Evolutionary conservation across 2,888 invertebrate genomes (phyloP).

Genomic region (Drosophila meridiana): DNA sequence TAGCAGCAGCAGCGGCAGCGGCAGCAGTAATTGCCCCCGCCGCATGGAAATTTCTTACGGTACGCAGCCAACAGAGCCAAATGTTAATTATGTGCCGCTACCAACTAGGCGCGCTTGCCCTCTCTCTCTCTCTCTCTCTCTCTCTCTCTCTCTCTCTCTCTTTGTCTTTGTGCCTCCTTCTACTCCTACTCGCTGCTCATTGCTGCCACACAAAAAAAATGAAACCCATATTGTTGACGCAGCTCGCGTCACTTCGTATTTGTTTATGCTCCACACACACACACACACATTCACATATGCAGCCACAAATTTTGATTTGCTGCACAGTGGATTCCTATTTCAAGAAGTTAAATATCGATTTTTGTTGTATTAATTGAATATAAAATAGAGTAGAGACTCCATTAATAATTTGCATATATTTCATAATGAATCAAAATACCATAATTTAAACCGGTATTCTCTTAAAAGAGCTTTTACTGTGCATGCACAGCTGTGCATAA

Average conservation of each 20-base stretch:
- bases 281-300: constrained; percentile 9
- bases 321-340: constrained; percentile 43
- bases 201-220: constrained; percentile 38
- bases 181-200: constrained; percentile 26
- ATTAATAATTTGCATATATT: neutral
- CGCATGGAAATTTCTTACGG: constrained; percentile 61
- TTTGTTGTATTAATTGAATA: neutral
- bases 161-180: neutral
- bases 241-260: constrained; percentile 40
- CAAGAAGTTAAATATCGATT: constrained; percentile 3
- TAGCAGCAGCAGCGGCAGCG: constrained; percentile 40
- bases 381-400: neutral
- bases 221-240: constrained; percentile 50
- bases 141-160: neutral
- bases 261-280: constrained; percentile 48
- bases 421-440: neutral
- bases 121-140: neutral
- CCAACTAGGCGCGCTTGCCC: constrained; percentile 14
- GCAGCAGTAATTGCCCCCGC: constrained; percentile 42
- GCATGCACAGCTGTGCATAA: neutral
- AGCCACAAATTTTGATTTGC: constrained; percentile 28
- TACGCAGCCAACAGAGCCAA: constrained; percentile 69
- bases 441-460: neutral
- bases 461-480: neutral
- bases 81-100: constrained; percentile 72